These are phyloP conservation scores for Tupaia chinensis DNA, from an alignment of 2,113 vertebrate genomes.

Conservation along the genomic window DNA sequence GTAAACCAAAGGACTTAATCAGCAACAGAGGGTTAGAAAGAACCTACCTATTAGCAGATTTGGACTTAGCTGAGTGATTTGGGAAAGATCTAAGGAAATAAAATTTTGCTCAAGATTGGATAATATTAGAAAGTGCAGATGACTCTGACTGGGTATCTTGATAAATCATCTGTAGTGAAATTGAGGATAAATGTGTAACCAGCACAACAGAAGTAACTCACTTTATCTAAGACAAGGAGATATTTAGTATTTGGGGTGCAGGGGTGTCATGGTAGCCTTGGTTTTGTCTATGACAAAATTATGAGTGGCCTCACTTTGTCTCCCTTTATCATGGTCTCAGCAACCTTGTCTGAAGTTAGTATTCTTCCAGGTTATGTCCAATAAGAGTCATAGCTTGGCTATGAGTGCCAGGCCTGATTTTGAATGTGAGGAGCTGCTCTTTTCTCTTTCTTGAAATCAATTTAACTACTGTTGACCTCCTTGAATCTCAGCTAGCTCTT, in stretches of 20 bases:
- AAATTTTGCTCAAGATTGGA: neutral
- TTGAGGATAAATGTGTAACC: neutral
- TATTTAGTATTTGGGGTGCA: neutral
- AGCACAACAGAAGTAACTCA: constrained; percentile 8
- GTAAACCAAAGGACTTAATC: neutral
- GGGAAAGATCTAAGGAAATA: neutral
- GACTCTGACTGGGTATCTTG: neutral
- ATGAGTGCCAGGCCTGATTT: neutral
- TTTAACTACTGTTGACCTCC: constrained; percentile 12
- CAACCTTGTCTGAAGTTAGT: neutral
- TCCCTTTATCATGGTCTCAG: neutral
- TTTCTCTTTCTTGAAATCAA: constrained; percentile 28
- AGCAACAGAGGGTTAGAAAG: neutral
- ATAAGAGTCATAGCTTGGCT: neutral
- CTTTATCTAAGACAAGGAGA: neutral
- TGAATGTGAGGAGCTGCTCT: neutral
- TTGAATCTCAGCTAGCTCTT: constrained; percentile 6
- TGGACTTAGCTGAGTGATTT: neutral
- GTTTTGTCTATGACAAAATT: constrained; percentile 11
- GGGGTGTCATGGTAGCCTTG: neutral
- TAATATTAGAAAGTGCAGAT: neutral
- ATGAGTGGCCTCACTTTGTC: neutral
- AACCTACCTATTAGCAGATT: neutral
- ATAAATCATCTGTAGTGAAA: neutral
- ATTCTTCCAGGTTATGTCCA: neutral